Evolutionary conservation across 2,797 vertebrate species (phyloP).

Genomic region (Sebastes variabilis): DNA sequence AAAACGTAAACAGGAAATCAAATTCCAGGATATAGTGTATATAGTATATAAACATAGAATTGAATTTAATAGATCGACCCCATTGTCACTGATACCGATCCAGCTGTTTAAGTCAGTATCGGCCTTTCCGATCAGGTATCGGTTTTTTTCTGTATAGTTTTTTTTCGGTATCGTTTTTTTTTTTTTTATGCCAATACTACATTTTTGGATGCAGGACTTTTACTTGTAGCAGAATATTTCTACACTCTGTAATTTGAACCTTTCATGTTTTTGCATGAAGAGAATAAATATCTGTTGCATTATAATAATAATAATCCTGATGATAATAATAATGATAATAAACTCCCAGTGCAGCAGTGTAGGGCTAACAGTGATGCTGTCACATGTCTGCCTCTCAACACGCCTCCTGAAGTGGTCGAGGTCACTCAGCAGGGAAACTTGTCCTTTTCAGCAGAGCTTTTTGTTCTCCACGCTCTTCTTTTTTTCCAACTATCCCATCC

Average conservation of each 20-base stretch:
- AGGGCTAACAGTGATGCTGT: neutral
- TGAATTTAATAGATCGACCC: too few species aligned
- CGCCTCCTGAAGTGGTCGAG: slow-evolving; percentile 32
- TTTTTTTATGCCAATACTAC: neutral
- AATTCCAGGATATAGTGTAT: too few species aligned
- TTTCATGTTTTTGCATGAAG: neutral
- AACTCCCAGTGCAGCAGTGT: neutral
- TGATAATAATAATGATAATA: neutral
- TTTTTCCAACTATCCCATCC: slow-evolving; percentile 13
- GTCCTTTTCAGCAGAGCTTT: slow-evolving; percentile 40
- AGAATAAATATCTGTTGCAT: neutral
- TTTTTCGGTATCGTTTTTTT: too few species aligned
- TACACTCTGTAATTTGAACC: neutral
- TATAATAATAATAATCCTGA: neutral
- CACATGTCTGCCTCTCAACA: slow-evolving; percentile 8
- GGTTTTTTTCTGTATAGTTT: too few species aligned
- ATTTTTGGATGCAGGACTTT: neutral
- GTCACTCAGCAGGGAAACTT: slow-evolving; percentile 47
- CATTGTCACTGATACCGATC: too few species aligned
- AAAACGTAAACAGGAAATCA: too few species aligned
- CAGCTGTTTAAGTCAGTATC: too few species aligned
- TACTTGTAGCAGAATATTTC: neutral
- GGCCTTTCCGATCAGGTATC: too few species aligned
- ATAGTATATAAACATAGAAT: too few species aligned
- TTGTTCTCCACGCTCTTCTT: slow-evolving; percentile 34